A percentile compares a stretch with the other conserved stretches of the same genome.
phyloP scores from a whole-genome alignment of 2,888 invertebrate species.

The Bhutanitis thaidina region DNA sequence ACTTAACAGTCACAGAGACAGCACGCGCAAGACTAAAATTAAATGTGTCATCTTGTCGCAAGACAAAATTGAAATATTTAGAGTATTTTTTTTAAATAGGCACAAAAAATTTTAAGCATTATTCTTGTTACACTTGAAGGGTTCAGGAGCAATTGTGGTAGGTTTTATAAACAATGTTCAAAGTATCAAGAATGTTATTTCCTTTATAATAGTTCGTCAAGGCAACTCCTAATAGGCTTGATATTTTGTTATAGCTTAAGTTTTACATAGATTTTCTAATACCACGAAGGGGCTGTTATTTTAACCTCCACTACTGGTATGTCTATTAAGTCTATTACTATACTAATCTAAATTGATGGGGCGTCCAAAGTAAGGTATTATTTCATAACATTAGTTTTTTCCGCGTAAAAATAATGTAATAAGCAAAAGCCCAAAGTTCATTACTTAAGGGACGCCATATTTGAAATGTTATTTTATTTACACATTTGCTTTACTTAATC shows the following conservation, averaged over 20 bases:
- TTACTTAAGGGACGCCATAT: conserved; percentile 64
- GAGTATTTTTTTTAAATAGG: no score
- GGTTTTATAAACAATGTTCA: no score
- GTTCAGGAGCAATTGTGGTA: no score
- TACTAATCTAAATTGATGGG: conserved; percentile 79
- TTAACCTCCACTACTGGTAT: conserved; percentile 31
- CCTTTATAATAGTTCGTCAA: conserved; percentile 43
- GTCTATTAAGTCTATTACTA: conserved; percentile 60
- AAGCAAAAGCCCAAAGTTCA: conserved; percentile 60
- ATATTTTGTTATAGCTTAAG: conserved; percentile 74
- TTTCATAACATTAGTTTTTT: conserved; percentile 74
- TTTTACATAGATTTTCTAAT: conserved; percentile 73
- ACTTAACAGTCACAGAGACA: no score
- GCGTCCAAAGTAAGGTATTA: conserved; percentile 69
- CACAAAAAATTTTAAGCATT: no score
- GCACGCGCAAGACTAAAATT: no score
- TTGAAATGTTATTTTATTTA: conserved; percentile 8
- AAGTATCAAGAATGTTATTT: conserved; percentile 43
- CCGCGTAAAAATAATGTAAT: conserved; percentile 76
- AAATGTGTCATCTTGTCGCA: no score
- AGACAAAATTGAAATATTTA: no score
- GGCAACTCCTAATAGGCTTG: conserved; percentile 69
- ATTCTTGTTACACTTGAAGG: no score
- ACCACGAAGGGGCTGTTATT: conserved; percentile 48
- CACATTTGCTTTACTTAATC: neutral